Conservation (phyloP, 1,140 invertebrate genomes). For the Macrocentrus cingulum region DNA sequence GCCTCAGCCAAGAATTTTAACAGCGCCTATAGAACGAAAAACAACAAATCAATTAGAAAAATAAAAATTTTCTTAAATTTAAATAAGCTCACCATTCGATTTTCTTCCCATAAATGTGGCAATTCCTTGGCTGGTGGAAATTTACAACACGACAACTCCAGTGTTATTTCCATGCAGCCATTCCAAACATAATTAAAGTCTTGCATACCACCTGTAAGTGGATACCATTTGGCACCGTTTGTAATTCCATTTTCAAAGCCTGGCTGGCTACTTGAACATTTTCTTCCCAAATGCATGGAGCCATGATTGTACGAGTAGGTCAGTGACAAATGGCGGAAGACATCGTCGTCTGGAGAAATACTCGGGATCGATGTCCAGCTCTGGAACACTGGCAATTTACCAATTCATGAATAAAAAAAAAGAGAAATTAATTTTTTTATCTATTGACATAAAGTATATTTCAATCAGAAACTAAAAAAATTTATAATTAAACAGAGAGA, state of each 20-base stretch:
- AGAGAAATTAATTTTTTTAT: too few relatives aligned
- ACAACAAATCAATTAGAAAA: slow-evolving; percentile 21
- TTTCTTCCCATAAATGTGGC: slow-evolving; percentile 92
- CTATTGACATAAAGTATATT: too few relatives aligned
- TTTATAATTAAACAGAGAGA: too few relatives aligned
- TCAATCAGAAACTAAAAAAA: too few relatives aligned
- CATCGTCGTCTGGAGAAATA: slow-evolving; percentile 89
- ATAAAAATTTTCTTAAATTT: too few relatives aligned
- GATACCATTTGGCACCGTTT: slow-evolving; percentile 92
- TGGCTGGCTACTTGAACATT: slow-evolving; percentile 74
- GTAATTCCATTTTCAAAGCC: slow-evolving; percentile 85
- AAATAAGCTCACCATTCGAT: slow-evolving; percentile 72
- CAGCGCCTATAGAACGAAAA: slow-evolving; percentile 63
- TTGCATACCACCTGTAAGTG: slow-evolving; percentile 88
- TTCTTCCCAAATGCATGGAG: slow-evolving; percentile 79
- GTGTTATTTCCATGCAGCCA: slow-evolving; percentile 97
- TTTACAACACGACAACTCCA: slow-evolving; percentile 97
- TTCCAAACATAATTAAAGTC: slow-evolving; percentile 98
- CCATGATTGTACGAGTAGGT: slow-evolving; percentile 88
- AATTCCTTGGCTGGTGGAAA: slow-evolving; percentile 85
- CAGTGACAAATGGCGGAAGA: slow-evolving; percentile 86
- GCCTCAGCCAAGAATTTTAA: slow-evolving; percentile 86
- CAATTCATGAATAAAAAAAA: slow-evolving; percentile 10
- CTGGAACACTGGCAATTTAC: slow-evolving; percentile 69
- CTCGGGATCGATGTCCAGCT: slow-evolving; percentile 75